A percentile compares a stretch with the other conserved stretches of the same genome.
Conservation (phyloP, 2,797 vertebrate genomes). For the Lutra lutra region DNA sequence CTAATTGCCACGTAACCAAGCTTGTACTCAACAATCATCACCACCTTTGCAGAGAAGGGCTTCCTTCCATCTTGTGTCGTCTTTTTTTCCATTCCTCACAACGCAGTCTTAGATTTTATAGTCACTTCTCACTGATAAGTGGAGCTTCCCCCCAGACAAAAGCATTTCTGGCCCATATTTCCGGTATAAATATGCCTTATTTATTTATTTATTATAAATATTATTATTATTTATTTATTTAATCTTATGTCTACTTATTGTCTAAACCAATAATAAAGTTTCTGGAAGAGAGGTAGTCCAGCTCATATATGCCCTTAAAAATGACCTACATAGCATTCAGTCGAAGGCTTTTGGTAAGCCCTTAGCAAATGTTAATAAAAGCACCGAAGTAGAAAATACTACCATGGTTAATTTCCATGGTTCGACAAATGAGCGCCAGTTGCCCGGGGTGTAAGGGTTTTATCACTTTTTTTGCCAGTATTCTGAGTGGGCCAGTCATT, state of each 20-base stretch:
- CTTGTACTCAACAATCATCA: neutral
- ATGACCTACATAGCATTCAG: neutral
- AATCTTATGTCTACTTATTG: neutral
- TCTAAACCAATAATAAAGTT: constrained; percentile 14
- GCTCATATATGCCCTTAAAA: neutral
- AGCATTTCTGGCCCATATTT: neutral
- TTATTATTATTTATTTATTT: too few species aligned
- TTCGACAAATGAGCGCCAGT: neutral
- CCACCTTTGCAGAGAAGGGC: neutral
- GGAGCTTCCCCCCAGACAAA: neutral
- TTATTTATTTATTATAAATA: too few species aligned
- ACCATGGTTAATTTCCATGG: neutral
- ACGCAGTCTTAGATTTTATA: neutral
- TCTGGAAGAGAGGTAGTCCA: neutral
- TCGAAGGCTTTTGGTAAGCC: neutral
- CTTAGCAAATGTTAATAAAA: neutral
- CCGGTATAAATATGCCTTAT: neutral
- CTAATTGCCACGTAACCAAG: neutral
- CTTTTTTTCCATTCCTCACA: neutral
- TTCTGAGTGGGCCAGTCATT: constrained; percentile 7
- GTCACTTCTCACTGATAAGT: neutral
- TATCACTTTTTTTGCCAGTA: neutral
- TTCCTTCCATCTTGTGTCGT: neutral
- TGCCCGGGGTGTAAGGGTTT: neutral
- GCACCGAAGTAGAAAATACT: neutral